A percentile compares a stretch with the other conserved stretches of the same genome.
Conservation (phyloP, 2,797 vertebrate species). For the Acipenser oxyrinchus region DNA sequence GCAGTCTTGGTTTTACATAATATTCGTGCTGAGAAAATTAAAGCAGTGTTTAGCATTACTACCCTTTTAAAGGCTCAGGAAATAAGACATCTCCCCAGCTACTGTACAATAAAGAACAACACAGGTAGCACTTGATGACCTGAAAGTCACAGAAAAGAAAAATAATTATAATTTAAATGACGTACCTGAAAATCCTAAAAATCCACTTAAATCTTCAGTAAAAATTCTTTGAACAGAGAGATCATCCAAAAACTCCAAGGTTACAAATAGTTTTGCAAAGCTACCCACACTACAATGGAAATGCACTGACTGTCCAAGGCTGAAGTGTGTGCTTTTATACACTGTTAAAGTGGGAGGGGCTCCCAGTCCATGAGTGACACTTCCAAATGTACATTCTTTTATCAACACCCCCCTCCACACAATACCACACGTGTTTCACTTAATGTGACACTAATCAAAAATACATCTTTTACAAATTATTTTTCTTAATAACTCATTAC, state of each 20-base stretch:
- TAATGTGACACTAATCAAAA: no score
- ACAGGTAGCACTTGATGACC: background rate
- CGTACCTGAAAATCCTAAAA: slow-evolving; percentile 21
- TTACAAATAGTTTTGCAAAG: background rate
- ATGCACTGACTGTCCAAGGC: slow-evolving; percentile 54
- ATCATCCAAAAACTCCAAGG: slow-evolving; percentile 14
- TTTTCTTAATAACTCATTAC: no score
- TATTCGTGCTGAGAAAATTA: no score
- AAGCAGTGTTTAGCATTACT: background rate
- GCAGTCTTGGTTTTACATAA: no score
- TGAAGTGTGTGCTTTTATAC: slow-evolving; percentile 57
- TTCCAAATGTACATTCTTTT: background rate
- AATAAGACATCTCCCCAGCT: no score
- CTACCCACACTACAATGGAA: slow-evolving; percentile 52
- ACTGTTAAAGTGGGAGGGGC: slow-evolving; percentile 52
- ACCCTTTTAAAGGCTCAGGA: no score
- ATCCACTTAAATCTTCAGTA: slow-evolving; percentile 16
- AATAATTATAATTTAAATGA: slow-evolving; percentile 12
- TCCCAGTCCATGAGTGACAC: slow-evolving; percentile 21
- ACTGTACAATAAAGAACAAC: no score
- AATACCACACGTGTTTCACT: no score
- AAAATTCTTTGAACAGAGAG: slow-evolving; percentile 14
- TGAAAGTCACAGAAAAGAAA: slow-evolving; percentile 9
- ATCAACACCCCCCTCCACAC: no score
- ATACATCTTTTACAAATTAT: no score